Evolutionary conservation across 2,113 vertebrate species (phyloP).

Genomic region (Leptosomus discolor): DNA sequence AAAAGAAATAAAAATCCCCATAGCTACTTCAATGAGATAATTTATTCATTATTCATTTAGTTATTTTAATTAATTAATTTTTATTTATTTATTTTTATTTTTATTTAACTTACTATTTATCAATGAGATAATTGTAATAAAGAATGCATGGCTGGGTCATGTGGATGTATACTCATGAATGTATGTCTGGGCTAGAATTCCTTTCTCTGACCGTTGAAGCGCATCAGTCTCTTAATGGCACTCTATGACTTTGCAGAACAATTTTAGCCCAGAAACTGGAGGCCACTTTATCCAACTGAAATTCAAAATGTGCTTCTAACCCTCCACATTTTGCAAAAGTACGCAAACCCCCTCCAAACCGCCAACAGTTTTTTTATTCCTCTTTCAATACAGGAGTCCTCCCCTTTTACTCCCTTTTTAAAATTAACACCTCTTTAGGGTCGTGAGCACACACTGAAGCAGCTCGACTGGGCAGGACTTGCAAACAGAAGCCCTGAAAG

Average conservation of each 20-base stretch:
- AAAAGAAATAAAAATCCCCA: background rate
- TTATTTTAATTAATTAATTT: too few species aligned
- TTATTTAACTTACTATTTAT: background rate
- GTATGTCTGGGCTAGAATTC: background rate
- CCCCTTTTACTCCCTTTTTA: background rate
- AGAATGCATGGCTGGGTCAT: background rate
- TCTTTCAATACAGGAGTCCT: background rate
- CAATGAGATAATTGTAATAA: background rate
- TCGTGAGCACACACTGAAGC: background rate
- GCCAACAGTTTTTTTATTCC: background rate
- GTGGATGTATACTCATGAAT: background rate
- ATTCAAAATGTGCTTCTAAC: background rate
- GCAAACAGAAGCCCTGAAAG: conserved; percentile 52
- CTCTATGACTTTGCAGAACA: background rate
- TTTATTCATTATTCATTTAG: background rate
- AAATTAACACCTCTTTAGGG: background rate
- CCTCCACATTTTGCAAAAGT: background rate
- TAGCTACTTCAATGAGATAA: background rate
- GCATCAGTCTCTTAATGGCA: background rate
- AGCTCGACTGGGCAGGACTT: background rate
- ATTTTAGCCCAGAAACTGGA: background rate
- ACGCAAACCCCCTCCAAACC: fast-evolving
- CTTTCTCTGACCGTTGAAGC: background rate
- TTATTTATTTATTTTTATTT: background rate
- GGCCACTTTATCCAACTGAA: background rate